Conservation (phyloP, 2,797 vertebrate genomes). For the Micromesistius poutassou region DNA sequence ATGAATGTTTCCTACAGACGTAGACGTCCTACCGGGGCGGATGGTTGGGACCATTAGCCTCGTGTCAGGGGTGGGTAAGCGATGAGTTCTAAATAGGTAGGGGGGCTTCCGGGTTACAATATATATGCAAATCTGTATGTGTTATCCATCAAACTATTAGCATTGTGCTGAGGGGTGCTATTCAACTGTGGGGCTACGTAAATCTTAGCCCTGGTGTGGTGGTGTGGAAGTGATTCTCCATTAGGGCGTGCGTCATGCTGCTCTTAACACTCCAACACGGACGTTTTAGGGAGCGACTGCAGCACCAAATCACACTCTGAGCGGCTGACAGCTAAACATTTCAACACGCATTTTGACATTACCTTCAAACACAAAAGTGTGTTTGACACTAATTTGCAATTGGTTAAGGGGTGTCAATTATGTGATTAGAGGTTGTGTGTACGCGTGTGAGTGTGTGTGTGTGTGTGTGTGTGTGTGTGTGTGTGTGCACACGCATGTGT, state of each 20-base stretch:
- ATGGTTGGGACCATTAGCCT: constrained; percentile 41
- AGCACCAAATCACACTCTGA: neutral
- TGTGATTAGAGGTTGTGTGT: neutral
- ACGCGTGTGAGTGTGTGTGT: too few species aligned
- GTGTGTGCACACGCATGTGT: neutral
- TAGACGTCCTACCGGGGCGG: constrained; percentile 23
- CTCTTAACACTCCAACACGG: neutral
- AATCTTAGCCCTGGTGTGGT: constrained; percentile 44
- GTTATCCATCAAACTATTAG: constrained; percentile 76
- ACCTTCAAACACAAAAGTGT: neutral
- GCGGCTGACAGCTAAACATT: neutral
- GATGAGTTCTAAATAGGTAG: constrained; percentile 61
- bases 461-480: too few species aligned
- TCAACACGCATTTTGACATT: neutral
- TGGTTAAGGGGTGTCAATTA: neutral
- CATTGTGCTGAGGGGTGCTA: constrained; percentile 62
- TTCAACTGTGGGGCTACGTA: constrained; percentile 52
- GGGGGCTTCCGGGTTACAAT: constrained; percentile 59
- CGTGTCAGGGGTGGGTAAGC: constrained; percentile 62
- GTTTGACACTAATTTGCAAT: neutral
- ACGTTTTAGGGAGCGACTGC: neutral
- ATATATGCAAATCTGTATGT: constrained; percentile 69
- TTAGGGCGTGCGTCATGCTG: constrained; percentile 43
- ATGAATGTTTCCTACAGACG: neutral
- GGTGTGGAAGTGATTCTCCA: constrained; percentile 42